These are phyloP conservation scores for Siphonodentalium dalli DNA, from an alignment of 2,888 invertebrate species.

Conservation along the genomic window DNA sequence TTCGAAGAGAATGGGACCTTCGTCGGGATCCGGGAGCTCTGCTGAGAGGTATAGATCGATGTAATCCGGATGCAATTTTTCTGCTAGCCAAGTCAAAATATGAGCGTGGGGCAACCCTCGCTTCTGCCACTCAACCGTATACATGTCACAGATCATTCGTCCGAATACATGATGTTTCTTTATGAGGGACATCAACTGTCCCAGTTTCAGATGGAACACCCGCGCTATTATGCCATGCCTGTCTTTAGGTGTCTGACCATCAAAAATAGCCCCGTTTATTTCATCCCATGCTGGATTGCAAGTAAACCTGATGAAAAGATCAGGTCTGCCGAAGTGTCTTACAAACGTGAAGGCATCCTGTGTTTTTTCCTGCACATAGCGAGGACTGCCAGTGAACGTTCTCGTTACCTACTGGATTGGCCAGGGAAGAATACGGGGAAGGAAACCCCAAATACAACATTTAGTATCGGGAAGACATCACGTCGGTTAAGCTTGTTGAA, in stretches of 20 bases:
- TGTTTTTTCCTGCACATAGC: no score
- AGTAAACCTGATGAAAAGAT: conserved; percentile 60
- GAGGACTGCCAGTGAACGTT: no score
- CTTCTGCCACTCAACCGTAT: conserved; percentile 57
- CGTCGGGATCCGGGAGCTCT: conserved; percentile 33
- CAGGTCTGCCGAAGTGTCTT: conserved; percentile 62
- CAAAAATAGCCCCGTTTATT: conserved; percentile 17
- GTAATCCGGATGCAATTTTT: conserved; percentile 38
- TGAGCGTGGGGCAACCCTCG: no score
- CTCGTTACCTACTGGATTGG: no score
- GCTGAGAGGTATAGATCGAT: conserved; percentile 30
- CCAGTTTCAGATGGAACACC: conserved; percentile 25
- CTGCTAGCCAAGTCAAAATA: conserved; percentile 41
- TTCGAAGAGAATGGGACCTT: conserved; percentile 21
- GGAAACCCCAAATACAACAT: no score
- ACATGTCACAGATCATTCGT: no score
- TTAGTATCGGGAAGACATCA: no score
- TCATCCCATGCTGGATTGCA: no score
- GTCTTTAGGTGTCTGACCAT: no score
- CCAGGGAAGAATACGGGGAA: no score
- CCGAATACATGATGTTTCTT: conserved; percentile 33
- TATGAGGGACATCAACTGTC: conserved; percentile 16
- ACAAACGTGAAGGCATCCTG: no score
- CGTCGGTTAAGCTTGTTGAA: no score
- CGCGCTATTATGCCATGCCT: conserved; percentile 21